Conservation (phyloP, 2,888 invertebrate genomes). For the Eustalomyia histrio region DNA sequence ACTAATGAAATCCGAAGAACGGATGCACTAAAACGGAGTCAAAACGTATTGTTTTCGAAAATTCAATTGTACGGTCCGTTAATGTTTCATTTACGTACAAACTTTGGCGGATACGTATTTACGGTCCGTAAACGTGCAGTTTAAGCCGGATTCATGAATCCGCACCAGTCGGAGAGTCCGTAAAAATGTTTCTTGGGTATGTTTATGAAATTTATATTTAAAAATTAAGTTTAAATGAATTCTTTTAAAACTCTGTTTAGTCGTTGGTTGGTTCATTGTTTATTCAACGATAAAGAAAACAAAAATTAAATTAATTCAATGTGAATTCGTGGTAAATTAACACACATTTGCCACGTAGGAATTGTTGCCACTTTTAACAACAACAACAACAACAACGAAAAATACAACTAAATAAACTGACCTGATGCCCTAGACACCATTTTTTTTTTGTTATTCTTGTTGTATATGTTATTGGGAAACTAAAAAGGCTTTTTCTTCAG, state of each 20-base stretch:
- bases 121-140: too few relatives aligned
- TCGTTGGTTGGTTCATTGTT: conserved; percentile 45
- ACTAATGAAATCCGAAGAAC: too few relatives aligned
- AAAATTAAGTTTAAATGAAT: not conserved
- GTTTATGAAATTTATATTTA: too few relatives aligned
- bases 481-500: conserved; percentile 6
- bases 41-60: too few relatives aligned
- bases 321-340: conserved; percentile 62
- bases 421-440: conserved; percentile 62
- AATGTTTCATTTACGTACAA: too few relatives aligned
- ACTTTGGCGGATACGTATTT: too few relatives aligned
- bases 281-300: conserved; percentile 50
- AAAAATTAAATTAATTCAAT: conserved; percentile 62
- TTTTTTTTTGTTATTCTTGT: conserved; percentile 24
- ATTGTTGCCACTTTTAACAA: conserved; percentile 50
- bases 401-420: conserved; percentile 50
- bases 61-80: too few relatives aligned
- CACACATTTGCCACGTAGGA: conserved; percentile 58
- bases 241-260: not conserved
- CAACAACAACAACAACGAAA: conserved; percentile 15
- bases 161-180: too few relatives aligned
- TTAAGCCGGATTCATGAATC: too few relatives aligned
- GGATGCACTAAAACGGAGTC: too few relatives aligned
- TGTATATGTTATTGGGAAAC: conserved; percentile 21
- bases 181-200: too few relatives aligned